Evolutionary conservation across 1,140 invertebrate genomes (phyloP).

Genomic region (Trypoxylus dichotomus): DNA sequence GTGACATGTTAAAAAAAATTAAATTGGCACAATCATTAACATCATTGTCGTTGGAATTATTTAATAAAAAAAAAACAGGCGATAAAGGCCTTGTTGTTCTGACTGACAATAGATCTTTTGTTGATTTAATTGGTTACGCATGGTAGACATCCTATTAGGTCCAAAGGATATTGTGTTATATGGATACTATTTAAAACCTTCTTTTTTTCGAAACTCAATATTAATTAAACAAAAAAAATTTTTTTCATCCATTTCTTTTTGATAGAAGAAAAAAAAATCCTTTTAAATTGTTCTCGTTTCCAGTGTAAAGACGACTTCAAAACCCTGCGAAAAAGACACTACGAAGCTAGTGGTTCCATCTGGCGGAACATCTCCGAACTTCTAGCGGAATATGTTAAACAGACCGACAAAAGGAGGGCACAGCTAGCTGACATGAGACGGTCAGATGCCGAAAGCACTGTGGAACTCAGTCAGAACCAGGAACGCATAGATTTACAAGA

Average conservation of each 20-base stretch:
- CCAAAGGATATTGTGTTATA: no score
- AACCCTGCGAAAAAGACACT: slow-evolving; percentile 37
- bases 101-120: neutral
- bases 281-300: neutral
- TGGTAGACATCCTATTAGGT: neutral
- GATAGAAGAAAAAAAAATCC: no score
- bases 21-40: neutral
- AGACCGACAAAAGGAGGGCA: slow-evolving; percentile 44
- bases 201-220: no score
- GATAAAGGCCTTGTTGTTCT: neutral
- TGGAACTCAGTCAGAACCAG: slow-evolving; percentile 43
- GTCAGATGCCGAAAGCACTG: slow-evolving; percentile 44
- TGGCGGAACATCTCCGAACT: slow-evolving; percentile 44
- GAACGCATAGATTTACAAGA: slow-evolving; percentile 41
- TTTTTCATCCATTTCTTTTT: no score
- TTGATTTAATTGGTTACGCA: slow-evolving; percentile 6
- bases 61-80: neutral
- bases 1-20: neutral
- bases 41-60: neutral
- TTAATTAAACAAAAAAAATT: no score
- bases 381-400: slow-evolving; percentile 40
- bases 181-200: no score
- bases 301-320: slow-evolving; percentile 37
- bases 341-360: slow-evolving; percentile 38
- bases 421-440: slow-evolving; percentile 47